These are phyloP conservation scores for Cynopterus sphinx DNA, from an alignment of 2,797 vertebrate genomes.

Conservation along the genomic window DNA sequence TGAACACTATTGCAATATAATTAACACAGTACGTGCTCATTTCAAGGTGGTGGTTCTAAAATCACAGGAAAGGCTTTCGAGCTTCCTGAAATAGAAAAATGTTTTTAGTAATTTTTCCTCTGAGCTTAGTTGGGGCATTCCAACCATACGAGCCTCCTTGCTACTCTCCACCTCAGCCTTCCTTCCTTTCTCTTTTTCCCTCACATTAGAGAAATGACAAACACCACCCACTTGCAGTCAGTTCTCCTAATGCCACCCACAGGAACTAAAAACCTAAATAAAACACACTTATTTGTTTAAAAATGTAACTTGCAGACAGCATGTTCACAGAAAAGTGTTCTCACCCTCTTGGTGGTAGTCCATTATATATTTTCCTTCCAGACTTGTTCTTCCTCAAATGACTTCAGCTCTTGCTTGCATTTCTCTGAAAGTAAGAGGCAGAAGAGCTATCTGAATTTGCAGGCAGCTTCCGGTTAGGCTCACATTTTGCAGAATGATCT, in stretches of 20 bases:
- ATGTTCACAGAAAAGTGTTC: constrained; percentile 54
- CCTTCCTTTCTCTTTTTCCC: not conserved
- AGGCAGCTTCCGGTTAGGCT: constrained; percentile 74
- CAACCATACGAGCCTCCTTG: not conserved
- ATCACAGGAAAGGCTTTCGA: not conserved
- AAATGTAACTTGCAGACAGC: constrained; percentile 17
- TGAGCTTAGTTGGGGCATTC: not conserved
- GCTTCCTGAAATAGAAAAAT: not conserved
- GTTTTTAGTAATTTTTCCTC: not conserved
- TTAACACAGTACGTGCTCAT: not conserved
- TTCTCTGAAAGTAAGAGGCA: constrained; percentile 65
- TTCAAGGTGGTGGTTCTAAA: constrained; percentile 7
- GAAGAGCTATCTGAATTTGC: constrained; percentile 63
- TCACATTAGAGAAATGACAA: not conserved
- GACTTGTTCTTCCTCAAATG: constrained; percentile 17
- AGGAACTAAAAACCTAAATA: constrained; percentile 10
- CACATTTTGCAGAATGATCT: constrained; percentile 47
- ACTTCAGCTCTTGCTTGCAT: constrained; percentile 33
- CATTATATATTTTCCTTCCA: constrained; percentile 24
- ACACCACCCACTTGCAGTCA: not conserved
- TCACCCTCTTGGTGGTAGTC: constrained; percentile 49
- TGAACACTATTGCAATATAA: not conserved
- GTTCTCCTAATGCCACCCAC: constrained; percentile 39
- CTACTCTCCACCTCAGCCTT: not conserved
- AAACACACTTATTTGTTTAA: constrained; percentile 49